Conservation (phyloP, 2,113 vertebrate species). For the Xenopus borealis region DNA sequence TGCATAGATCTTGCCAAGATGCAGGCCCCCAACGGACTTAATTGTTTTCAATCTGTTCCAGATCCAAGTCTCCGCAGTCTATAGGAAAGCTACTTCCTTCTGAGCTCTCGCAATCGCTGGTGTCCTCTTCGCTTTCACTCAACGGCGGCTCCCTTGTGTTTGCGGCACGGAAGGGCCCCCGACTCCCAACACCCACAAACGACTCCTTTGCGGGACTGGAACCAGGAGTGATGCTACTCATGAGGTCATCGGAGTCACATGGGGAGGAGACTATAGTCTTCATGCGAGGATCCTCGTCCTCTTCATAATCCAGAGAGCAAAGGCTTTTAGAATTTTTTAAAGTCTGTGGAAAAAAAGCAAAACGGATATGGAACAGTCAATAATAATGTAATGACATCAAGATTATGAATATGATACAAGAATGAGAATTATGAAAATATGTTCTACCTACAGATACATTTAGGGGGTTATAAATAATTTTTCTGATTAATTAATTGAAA, state of each 20-base stretch:
- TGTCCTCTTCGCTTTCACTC: constrained; percentile 60
- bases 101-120: constrained; percentile 63
- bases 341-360: constrained; percentile 62
- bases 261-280: constrained; percentile 68
- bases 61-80: constrained; percentile 66
- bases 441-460: too few species aligned
- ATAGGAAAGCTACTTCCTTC: constrained; percentile 61
- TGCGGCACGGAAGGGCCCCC: constrained; percentile 41
- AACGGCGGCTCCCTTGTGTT: constrained; percentile 44
- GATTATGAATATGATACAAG: too few species aligned
- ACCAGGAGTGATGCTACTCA: constrained; percentile 55
- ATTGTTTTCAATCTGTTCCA: constrained; percentile 74
- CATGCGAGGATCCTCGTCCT: constrained; percentile 61
- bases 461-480: too few species aligned
- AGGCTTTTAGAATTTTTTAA: constrained; percentile 75
- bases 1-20: constrained; percentile 57
- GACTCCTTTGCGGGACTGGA: constrained; percentile 59
- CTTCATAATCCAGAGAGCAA: constrained; percentile 69
- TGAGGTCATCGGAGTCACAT: constrained; percentile 61
- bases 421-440: too few species aligned
- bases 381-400: too few species aligned
- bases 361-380: neutral
- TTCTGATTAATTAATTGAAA: too few species aligned
- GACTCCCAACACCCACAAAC: constrained; percentile 51
- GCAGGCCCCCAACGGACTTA: constrained; percentile 56